Percentiles rank a stretch among this genome's conserved stretches.
Evolutionary conservation across 30 jellyfish, hydroid and myxozoan genomes (phyloP).

Genomic region (Mastigias papua): DNA sequence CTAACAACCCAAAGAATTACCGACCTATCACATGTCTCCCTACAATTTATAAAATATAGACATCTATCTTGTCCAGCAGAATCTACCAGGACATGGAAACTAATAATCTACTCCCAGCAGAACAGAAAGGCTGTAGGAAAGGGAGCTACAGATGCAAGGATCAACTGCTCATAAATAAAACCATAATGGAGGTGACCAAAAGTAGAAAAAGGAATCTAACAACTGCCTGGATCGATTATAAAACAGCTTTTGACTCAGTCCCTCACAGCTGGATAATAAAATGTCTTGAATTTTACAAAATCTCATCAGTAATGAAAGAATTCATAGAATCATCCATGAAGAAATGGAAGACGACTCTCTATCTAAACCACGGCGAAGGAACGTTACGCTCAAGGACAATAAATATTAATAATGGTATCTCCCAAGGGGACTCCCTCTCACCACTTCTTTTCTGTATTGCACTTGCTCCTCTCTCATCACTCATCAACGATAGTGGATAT

Average conservation of each 20-base stretch:
- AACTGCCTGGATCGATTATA: not conserved
- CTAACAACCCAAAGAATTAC: not conserved
- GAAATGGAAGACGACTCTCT: not conserved
- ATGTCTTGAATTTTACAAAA: not conserved
- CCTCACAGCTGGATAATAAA: not conserved
- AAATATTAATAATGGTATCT: not conserved
- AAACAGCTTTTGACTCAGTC: not conserved
- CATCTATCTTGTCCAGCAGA: no score
- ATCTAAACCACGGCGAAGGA: not conserved
- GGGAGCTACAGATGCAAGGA: not conserved
- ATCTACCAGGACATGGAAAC: not conserved
- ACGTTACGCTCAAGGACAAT: not conserved
- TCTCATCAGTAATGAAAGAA: not conserved
- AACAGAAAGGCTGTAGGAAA: not conserved
- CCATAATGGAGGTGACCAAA: not conserved
- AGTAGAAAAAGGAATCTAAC: not conserved
- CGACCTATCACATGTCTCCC: not conserved
- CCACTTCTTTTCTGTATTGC: not conserved
- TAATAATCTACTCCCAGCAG: not conserved
- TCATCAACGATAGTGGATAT: not conserved
- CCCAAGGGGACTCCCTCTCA: not conserved
- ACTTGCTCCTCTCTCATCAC: not conserved
- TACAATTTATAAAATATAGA: not conserved
- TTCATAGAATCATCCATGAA: not conserved
- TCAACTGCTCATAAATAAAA: not conserved